These are phyloP conservation scores for Agrochola circellaris DNA, from an alignment of 2,888 invertebrate species.

Conservation along the genomic window DNA sequence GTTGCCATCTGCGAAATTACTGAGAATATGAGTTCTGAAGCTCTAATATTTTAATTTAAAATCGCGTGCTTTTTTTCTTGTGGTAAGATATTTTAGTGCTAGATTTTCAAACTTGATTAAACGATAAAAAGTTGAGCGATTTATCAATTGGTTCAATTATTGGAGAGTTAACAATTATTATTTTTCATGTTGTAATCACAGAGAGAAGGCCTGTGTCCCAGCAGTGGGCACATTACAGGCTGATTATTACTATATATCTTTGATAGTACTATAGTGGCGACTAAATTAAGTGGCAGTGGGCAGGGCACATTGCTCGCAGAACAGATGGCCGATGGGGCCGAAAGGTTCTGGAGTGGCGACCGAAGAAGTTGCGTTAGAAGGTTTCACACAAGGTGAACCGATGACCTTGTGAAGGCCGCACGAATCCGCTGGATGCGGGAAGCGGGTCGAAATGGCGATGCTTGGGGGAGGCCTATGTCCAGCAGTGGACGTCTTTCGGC, in stretches of 20 bases:
- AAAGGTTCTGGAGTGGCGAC: no score
- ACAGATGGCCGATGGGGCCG: no score
- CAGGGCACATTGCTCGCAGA: no score
- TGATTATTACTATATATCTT: not conserved
- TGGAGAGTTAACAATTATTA: not conserved
- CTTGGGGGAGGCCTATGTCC: no score
- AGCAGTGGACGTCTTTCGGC: no score
- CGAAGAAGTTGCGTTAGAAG: no score
- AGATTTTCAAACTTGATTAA: slow-evolving; percentile 33
- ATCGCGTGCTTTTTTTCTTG: slow-evolving; percentile 10
- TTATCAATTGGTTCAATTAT: not conserved
- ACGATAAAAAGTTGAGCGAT: not conserved
- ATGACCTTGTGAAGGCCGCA: no score
- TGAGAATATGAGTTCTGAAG: slow-evolving; percentile 51
- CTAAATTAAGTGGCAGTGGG: no score
- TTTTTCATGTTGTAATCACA: not conserved
- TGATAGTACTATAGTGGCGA: not conserved
- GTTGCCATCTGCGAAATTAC: slow-evolving; percentile 60
- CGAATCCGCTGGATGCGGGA: no score
- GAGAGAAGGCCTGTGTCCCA: not conserved
- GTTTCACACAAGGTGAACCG: no score
- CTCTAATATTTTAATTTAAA: slow-evolving; percentile 61
- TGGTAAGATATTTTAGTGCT: not conserved
- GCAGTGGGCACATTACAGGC: not conserved
- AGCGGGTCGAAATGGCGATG: no score